phyloP scores from a whole-genome alignment of 2,888 invertebrate genomes.

The Acronicta leporina region DNA sequence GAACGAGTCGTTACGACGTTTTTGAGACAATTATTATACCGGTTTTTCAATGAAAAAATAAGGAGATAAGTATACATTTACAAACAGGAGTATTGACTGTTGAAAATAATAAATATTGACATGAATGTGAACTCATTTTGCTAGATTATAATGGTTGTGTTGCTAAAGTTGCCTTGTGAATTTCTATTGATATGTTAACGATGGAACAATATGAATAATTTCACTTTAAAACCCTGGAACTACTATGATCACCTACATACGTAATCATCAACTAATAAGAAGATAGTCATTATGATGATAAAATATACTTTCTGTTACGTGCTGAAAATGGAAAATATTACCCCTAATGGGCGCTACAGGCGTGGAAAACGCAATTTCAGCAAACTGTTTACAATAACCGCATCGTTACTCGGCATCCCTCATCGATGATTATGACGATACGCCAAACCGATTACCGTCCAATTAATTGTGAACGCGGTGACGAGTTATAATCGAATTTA shows the following conservation, averaged over 20 bases:
- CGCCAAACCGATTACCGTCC: constrained; percentile 49
- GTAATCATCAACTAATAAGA: not conserved
- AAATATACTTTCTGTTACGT: constrained; percentile 2
- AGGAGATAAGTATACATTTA: constrained; percentile 37
- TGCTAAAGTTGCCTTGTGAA: too few species aligned
- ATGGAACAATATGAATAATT: too few species aligned
- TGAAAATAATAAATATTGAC: not conserved
- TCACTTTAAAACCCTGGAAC: too few species aligned
- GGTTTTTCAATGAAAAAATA: constrained; percentile 43
- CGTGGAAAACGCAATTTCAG: constrained; percentile 26
- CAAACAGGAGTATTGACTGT: constrained; percentile 15
- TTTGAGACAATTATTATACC: constrained; percentile 32
- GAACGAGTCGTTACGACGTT: constrained; percentile 37
- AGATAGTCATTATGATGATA: not conserved
- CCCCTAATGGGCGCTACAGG: constrained; percentile 16
- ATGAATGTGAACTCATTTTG: too few species aligned
- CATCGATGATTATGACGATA: constrained; percentile 40
- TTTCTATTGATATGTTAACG: too few species aligned
- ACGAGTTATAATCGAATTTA: constrained; percentile 43
- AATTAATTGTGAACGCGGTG: constrained; percentile 50
- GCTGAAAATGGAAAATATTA: constrained; percentile 12
- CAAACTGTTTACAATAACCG: constrained; percentile 32
- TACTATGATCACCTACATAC: not conserved
- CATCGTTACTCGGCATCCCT: constrained; percentile 24
- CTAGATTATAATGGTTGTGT: too few species aligned